phyloP scores from a whole-genome alignment of 2,888 invertebrate genomes.

The Operophtera brumata region DNA sequence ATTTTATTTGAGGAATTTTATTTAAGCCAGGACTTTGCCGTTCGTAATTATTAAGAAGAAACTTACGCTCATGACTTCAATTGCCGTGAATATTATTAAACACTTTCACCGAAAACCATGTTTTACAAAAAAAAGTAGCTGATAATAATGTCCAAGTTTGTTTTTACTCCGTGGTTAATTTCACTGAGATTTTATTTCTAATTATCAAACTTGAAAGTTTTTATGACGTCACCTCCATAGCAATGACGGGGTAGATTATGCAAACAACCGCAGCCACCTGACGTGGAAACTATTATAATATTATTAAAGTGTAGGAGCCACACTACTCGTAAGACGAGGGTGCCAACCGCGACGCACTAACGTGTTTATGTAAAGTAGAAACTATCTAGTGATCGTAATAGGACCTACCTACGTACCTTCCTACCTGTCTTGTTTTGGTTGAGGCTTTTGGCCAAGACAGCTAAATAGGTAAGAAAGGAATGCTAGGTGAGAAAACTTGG shows the following conservation, averaged over 20 bases:
- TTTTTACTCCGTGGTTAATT: too few relatives aligned
- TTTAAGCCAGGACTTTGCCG: too few relatives aligned
- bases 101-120: too few relatives aligned
- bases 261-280: conserved; percentile 42
- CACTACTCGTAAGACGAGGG: conserved; percentile 35
- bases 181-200: background rate
- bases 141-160: too few relatives aligned
- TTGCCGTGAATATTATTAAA: too few relatives aligned
- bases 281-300: conserved; percentile 51
- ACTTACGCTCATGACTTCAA: too few relatives aligned
- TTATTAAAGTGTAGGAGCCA: conserved; percentile 36
- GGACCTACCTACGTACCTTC: conserved; percentile 3
- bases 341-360: conserved; percentile 42
- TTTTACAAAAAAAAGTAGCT: too few relatives aligned
- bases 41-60: too few relatives aligned
- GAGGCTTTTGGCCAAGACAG: too few relatives aligned
- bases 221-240: conserved; percentile 23
- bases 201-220: conserved; percentile 24
- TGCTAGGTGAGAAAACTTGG: too few relatives aligned
- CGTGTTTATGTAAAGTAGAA: conserved; percentile 52
- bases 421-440: background rate
- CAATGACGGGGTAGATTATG: conserved; percentile 40
- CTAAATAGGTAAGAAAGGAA: too few relatives aligned
- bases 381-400: conserved; percentile 36
- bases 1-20: too few relatives aligned